phyloP scores from a whole-genome alignment of 1,140 invertebrate species.

The Callitettix versicolor region DNA sequence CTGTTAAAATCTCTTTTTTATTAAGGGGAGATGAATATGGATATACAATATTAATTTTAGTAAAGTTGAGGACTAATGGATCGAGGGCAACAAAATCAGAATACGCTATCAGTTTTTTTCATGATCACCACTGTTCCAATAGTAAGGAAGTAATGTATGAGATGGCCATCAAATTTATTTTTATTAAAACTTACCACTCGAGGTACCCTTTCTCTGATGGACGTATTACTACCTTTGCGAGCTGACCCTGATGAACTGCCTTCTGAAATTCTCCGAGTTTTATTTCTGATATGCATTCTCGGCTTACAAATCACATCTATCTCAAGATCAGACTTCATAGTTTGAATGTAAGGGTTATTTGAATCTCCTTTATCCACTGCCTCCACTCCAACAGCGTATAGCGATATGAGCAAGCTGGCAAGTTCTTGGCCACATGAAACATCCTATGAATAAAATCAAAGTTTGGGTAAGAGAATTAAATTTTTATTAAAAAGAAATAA shows the following conservation, averaged over 20 bases:
- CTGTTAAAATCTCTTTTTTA: too few species aligned
- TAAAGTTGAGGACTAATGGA: too few species aligned
- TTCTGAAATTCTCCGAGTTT: not conserved
- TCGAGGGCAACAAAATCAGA: too few species aligned
- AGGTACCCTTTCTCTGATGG: not conserved
- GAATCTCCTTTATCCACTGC: slow-evolving; percentile 7
- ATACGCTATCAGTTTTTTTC: too few species aligned
- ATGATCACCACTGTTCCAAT: too few species aligned
- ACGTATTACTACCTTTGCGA: not conserved
- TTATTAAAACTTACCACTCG: not conserved
- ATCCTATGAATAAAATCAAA: slow-evolving; percentile 13
- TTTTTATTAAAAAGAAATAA: too few species aligned
- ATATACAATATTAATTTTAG: too few species aligned
- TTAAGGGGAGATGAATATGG: too few species aligned
- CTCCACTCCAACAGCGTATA: slow-evolving; percentile 39
- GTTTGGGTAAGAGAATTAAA: too few species aligned
- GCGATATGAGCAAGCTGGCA: slow-evolving; percentile 45
- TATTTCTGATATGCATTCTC: not conserved
- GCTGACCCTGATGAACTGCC: too few species aligned
- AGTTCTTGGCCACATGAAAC: slow-evolving; percentile 42
- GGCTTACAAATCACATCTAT: not conserved
- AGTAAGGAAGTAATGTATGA: too few species aligned
- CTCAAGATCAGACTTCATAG: not conserved
- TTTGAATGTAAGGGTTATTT: slow-evolving; percentile 29
- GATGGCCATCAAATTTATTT: too few species aligned